These are phyloP conservation scores for Eudasyphora cyanicolor DNA, from an alignment of 2,888 invertebrate genomes.

Conservation along the genomic window DNA sequence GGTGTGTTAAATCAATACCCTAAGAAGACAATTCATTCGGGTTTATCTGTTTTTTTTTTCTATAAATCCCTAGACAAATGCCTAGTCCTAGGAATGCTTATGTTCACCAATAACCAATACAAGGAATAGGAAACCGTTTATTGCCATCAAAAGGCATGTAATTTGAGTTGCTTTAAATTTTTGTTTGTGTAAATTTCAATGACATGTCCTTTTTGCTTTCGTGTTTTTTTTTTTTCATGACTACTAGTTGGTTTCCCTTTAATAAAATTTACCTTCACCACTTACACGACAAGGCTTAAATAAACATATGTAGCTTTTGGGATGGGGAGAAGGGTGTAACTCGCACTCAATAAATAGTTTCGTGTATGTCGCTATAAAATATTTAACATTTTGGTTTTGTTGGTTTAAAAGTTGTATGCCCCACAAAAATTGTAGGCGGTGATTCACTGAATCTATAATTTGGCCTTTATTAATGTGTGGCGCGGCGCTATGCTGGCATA, in stretches of 20 bases:
- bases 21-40: neutral
- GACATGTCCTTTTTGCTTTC: neutral
- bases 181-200: neutral
- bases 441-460: neutral
- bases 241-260: neutral
- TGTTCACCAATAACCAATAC: neutral
- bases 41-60: neutral
- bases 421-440: constrained; percentile 18
- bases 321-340: neutral
- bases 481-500: too few species aligned
- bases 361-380: neutral
- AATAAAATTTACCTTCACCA: neutral
- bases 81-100: too few species aligned
- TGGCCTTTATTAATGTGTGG: neutral
- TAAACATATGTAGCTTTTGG: too few species aligned
- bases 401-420: constrained; percentile 4
- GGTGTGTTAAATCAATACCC: neutral
- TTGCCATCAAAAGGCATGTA: constrained; percentile 1
- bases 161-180: neutral
- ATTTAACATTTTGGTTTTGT: neutral
- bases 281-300: neutral
- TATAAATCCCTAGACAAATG: neutral
- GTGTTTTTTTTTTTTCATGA: neutral
- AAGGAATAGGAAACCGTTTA: neutral
- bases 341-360: neutral